These are phyloP conservation scores for Corythaeola cristata DNA, from an alignment of 2,113 vertebrate genomes.

Conservation along the genomic window DNA sequence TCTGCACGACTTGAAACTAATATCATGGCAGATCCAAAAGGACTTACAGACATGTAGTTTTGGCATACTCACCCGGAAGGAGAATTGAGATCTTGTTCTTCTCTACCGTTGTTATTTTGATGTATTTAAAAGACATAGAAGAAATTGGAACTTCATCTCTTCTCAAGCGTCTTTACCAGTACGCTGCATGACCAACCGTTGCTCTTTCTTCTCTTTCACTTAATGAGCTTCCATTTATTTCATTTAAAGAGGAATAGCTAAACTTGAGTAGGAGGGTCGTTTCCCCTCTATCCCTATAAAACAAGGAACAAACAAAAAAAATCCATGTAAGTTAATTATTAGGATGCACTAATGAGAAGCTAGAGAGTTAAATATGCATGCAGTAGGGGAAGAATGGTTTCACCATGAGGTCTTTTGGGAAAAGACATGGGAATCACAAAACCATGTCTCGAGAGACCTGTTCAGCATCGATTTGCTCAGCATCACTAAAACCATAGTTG, in stretches of 20 bases:
- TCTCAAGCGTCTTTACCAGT: neutral
- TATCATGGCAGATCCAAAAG: neutral
- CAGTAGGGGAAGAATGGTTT: rapidly evolving
- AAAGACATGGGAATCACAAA: neutral
- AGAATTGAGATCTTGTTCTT: neutral
- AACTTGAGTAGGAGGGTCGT: neutral
- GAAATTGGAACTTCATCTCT: neutral
- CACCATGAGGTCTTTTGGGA: neutral
- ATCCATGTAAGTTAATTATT: neutral
- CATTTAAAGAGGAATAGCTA: neutral
- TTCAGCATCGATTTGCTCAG: rapidly evolving
- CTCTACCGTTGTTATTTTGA: neutral
- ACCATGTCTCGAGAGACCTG: neutral
- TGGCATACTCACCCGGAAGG: neutral
- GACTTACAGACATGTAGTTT: neutral
- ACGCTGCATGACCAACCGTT: neutral
- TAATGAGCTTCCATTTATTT: neutral
- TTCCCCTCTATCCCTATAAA: neutral
- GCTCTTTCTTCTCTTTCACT: neutral
- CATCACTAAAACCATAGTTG: neutral
- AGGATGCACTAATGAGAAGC: neutral
- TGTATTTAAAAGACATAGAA: neutral
- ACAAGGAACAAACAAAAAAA: neutral
- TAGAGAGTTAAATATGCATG: neutral
- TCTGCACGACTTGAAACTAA: neutral